A percentile compares a stretch with the other conserved stretches of the same genome.
phyloP scores from a whole-genome alignment of 2,888 invertebrate species.

The Phalera bucephala region DNA sequence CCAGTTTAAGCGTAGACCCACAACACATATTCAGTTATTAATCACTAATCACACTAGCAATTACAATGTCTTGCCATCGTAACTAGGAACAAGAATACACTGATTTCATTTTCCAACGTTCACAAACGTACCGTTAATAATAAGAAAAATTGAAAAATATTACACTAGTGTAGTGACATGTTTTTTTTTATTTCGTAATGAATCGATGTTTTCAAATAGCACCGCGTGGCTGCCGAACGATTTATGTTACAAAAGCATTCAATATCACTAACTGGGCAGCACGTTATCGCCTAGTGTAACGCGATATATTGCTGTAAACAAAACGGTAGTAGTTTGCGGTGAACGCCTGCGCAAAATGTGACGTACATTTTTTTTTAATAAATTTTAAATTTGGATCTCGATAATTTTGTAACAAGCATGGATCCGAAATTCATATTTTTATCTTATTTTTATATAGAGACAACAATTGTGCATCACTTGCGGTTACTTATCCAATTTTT shows the following conservation, averaged over 20 bases:
- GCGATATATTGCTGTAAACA: slow-evolving; percentile 52
- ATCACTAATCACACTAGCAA: slow-evolving; percentile 4
- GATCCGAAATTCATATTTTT: no score
- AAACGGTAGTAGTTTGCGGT: slow-evolving; percentile 42
- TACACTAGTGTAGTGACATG: slow-evolving; percentile 13
- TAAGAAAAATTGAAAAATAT: not conserved
- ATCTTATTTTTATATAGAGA: no score
- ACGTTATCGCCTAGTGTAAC: slow-evolving; percentile 55
- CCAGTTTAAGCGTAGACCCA: slow-evolving; percentile 11
- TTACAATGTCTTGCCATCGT: no score
- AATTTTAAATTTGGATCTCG: slow-evolving; percentile 13
- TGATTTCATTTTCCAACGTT: not conserved
- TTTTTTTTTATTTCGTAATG: no score
- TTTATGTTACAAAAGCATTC: slow-evolving; percentile 17
- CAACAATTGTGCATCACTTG: no score
- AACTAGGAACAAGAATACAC: not conserved
- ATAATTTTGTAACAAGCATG: no score
- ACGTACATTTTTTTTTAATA: slow-evolving; percentile 10
- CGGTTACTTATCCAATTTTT: no score
- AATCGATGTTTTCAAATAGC: no score
- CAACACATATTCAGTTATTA: slow-evolving; percentile 8
- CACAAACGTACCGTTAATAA: not conserved
- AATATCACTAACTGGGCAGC: slow-evolving; percentile 37
- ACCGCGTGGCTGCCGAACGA: slow-evolving; percentile 7
- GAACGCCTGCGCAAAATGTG: slow-evolving; percentile 42